phyloP scores from a whole-genome alignment of 2,797 vertebrate genomes.

The Arctocebus calabarensis region DNA sequence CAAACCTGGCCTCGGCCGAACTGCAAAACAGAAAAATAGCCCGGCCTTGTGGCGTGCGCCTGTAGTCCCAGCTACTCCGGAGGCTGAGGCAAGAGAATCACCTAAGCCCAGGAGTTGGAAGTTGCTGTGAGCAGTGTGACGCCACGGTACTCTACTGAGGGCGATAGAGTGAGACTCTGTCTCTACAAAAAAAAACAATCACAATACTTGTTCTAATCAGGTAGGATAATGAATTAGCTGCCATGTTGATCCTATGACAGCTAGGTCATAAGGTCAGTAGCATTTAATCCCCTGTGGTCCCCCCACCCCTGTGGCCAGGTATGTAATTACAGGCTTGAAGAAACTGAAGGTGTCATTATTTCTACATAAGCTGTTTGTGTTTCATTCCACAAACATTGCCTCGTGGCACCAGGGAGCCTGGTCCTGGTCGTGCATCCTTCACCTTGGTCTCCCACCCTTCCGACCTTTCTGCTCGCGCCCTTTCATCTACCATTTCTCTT shows the following conservation, averaged over 20 bases:
- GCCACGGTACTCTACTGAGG: too few species aligned
- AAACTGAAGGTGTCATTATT: neutral
- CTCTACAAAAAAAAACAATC: too few species aligned
- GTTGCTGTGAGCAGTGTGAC: too few species aligned
- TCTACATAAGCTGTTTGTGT: neutral
- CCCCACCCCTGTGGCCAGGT: neutral
- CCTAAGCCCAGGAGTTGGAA: too few species aligned
- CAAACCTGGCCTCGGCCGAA: too few species aligned
- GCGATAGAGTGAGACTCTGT: too few species aligned
- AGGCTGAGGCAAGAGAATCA: too few species aligned
- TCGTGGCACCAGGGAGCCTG: neutral
- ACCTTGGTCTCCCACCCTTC: neutral
- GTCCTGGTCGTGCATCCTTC: rapidly evolving
- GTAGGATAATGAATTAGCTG: neutral
- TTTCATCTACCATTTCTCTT: neutral
- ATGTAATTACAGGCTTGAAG: neutral
- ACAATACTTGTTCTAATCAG: neutral
- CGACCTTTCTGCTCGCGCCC: rapidly evolving
- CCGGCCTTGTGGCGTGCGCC: too few species aligned
- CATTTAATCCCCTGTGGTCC: neutral
- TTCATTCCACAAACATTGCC: constrained; percentile 23
- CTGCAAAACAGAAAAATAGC: too few species aligned
- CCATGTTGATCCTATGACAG: neutral
- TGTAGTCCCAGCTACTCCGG: too few species aligned
- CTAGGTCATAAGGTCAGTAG: neutral